phyloP scores from a whole-genome alignment of 2,888 invertebrate species.

The Lasioglossum malachurum region DNA sequence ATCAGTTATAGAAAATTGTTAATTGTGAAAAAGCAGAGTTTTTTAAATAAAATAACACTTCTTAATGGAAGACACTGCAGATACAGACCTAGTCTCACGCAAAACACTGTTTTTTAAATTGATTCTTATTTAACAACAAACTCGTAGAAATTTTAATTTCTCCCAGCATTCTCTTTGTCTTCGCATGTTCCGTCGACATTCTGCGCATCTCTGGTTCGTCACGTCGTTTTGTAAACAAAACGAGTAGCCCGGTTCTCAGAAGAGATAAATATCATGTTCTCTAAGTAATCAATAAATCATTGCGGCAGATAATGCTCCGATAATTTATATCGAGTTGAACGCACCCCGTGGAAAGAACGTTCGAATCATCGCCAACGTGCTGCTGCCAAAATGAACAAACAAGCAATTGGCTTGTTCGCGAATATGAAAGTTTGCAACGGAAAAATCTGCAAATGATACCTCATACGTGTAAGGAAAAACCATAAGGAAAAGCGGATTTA shows the following conservation, averaged over 20 bases:
- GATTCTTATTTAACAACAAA: background rate
- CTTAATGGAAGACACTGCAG: too few relatives aligned
- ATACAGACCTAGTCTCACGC: too few relatives aligned
- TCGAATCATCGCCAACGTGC: background rate
- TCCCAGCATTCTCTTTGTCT: background rate
- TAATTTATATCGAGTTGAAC: background rate
- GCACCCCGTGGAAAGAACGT: background rate
- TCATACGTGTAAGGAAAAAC: too few relatives aligned
- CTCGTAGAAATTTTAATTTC: background rate
- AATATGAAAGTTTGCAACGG: background rate
- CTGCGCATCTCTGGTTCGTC: background rate
- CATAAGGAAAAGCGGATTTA: too few relatives aligned
- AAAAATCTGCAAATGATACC: too few relatives aligned
- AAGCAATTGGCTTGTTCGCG: background rate
- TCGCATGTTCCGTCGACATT: background rate
- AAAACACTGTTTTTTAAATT: too few relatives aligned
- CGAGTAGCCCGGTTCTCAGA: background rate
- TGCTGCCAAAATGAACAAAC: background rate
- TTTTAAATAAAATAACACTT: too few relatives aligned
- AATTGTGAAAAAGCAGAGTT: too few relatives aligned
- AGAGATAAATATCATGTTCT: constrained; percentile 8
- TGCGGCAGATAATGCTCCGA: background rate
- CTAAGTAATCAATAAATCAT: background rate
- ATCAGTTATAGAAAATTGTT: too few relatives aligned
- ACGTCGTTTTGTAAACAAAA: background rate